Conservation (phyloP, 1,140 invertebrate genomes). For the Drosophila orosa region DNA sequence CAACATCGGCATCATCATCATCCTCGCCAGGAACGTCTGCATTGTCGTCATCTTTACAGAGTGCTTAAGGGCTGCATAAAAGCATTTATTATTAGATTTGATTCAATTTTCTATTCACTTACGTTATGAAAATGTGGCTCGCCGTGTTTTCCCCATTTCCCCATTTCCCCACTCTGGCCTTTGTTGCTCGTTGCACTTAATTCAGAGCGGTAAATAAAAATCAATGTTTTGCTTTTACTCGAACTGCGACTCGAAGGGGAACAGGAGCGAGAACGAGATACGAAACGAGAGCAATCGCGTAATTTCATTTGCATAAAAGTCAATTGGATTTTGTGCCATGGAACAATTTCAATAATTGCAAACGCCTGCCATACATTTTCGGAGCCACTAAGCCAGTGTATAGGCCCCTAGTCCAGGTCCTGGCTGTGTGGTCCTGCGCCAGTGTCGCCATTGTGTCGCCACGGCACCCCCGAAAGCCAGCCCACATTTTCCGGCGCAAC, state of each 20-base stretch:
- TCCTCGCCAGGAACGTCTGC: slow-evolving; percentile 38
- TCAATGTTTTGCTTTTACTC: slow-evolving; percentile 74
- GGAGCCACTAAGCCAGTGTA: slow-evolving; percentile 34
- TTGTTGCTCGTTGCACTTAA: slow-evolving; percentile 63
- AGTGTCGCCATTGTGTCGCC: slow-evolving; percentile 71
- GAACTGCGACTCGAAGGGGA: slow-evolving; percentile 19
- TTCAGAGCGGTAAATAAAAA: slow-evolving; percentile 77
- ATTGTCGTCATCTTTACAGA: slow-evolving; percentile 79
- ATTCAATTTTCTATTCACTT: slow-evolving; percentile 83
- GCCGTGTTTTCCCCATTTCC: slow-evolving; percentile 43
- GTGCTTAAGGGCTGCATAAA: slow-evolving; percentile 83
- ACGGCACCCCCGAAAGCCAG: slow-evolving; percentile 49
- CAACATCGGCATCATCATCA: slow-evolving; percentile 16
- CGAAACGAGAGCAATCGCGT: slow-evolving; percentile 61
- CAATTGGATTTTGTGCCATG: slow-evolving; percentile 73
- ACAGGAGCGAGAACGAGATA: slow-evolving; percentile 8
- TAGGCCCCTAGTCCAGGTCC: slow-evolving; percentile 20
- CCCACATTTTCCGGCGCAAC: slow-evolving; percentile 27
- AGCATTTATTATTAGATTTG: slow-evolving; percentile 83
- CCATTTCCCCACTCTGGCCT: not conserved
- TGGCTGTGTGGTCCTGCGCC: slow-evolving; percentile 9
- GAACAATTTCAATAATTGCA: slow-evolving; percentile 74
- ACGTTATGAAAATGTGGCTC: slow-evolving; percentile 81
- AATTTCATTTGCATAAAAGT: slow-evolving; percentile 83
- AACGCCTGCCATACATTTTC: slow-evolving; percentile 57